Evolutionary conservation across 2,888 invertebrate species (phyloP).

Genomic region (Stomorhina lunata): DNA sequence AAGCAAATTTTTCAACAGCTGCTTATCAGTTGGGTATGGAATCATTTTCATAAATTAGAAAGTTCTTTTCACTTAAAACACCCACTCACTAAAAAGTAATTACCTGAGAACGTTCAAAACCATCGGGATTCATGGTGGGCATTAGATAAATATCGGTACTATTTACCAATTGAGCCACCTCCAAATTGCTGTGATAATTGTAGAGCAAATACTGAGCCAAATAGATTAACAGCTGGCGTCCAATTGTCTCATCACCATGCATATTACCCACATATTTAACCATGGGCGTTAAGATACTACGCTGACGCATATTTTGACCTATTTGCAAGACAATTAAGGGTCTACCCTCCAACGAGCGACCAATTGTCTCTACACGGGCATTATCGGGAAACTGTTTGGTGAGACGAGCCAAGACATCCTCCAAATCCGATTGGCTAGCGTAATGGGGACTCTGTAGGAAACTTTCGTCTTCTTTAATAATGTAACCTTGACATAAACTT

Average conservation of each 20-base stretch:
- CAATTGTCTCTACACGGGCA: constrained; percentile 87
- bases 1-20: not conserved
- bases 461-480: constrained; percentile 80
- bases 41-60: not conserved
- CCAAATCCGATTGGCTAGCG: constrained; percentile 86
- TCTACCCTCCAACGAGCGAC: constrained; percentile 90
- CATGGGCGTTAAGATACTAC: constrained; percentile 87
- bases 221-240: constrained; percentile 90
- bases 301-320: constrained; percentile 84
- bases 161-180: constrained; percentile 89
- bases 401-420: constrained; percentile 83
- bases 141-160: constrained; percentile 95
- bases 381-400: constrained; percentile 85
- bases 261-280: constrained; percentile 97
- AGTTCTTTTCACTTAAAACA: too few relatives aligned
- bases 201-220: constrained; percentile 91
- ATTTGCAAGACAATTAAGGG: constrained; percentile 88
- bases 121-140: constrained; percentile 99
- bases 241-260: constrained; percentile 97
- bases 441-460: constrained; percentile 84
- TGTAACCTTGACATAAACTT: constrained; percentile 66
- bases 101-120: constrained; percentile 91
- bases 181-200: constrained; percentile 85
- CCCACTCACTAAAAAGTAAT: constrained; percentile 54
- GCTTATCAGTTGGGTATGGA: constrained; percentile 13